Base-by-base conservation (phyloP, 1,140 invertebrate genomes). In the Apis dorsata region DNA sequence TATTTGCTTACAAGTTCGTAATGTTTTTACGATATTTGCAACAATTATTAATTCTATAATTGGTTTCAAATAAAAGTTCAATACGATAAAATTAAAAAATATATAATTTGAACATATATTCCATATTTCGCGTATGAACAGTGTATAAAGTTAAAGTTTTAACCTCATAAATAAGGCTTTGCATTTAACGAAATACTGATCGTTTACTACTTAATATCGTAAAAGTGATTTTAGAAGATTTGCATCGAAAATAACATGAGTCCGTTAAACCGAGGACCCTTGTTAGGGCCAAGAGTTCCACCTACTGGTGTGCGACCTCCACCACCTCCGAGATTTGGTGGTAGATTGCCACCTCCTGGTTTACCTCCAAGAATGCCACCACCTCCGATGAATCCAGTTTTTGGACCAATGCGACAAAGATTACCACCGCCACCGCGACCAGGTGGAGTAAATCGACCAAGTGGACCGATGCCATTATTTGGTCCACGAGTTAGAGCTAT, bases 231-330 rank as follows among this genome's bases (percentile, higher is more conserved):
- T 24, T 10, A 28, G 17, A 74, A 28, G 34, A 12, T 49, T 11
- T 12, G 13, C 1, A 12, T n/a, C 0, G 15, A 59, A 51, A 28
- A 53, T 51, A 66, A 83, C 12, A 49, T 92, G 92, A 93, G 91
- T 74, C 91, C 91, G 21, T 81, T 92, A 15, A 93, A 93, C 44
- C 87, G 90, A 76, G 92, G 90, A 63, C 88, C 92, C 0, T 63
- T 91, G 1, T 60, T 92, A 75, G 90, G 89, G 10, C 86, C 90
- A 17, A 81, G 92, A 79, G 77, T 90, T 68, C 88, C 91, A 28
- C 78, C 90, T 24, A 78, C 72, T 12, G 90, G 87, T 0, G 86
- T 90, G 83, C 86, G 92, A 11, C 91, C 90, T 0, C 86, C 86
- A 55, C 90, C 90, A 28, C 88, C 86, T 53, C 90, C 91, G 11